Evolutionary conservation across 2,113 vertebrate species (phyloP).

Genomic region (Silurus meridionalis): DNA sequence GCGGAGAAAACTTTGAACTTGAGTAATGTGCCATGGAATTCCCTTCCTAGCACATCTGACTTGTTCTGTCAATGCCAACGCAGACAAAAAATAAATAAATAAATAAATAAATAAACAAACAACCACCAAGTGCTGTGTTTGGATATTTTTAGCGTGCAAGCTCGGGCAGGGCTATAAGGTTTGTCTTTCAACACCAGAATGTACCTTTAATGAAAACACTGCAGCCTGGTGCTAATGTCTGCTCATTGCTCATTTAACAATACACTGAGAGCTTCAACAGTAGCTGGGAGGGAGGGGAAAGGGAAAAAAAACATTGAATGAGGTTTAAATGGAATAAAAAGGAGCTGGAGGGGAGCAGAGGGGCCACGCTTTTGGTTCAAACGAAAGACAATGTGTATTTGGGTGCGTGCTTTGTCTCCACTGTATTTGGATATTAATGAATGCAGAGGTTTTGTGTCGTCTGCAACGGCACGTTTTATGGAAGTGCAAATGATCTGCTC

Average conservation of each 20-base stretch:
- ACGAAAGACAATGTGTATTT: conserved; percentile 55
- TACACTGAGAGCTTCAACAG: conserved; percentile 49
- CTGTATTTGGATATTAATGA: conserved; percentile 60
- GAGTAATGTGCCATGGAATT: conserved; percentile 19
- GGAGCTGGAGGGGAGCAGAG: conserved; percentile 33
- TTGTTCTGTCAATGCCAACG: conserved; percentile 4
- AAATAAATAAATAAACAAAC: background rate
- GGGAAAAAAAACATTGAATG: conserved; percentile 38
- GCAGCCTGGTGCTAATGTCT: conserved; percentile 52
- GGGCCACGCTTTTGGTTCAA: conserved; percentile 51
- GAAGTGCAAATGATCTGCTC: conserved; percentile 61
- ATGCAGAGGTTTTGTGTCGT: conserved; percentile 52
- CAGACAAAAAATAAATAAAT: background rate
- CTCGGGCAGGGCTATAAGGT: background rate
- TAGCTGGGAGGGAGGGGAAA: conserved; percentile 23
- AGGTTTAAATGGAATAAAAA: conserved; percentile 53
- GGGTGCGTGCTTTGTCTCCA: conserved; percentile 41
- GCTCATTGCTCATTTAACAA: conserved; percentile 54
- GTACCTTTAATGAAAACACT: conserved; percentile 45
- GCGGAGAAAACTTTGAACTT: conserved; percentile 21
- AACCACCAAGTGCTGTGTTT: background rate
- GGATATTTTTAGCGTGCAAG: conserved; percentile 1
- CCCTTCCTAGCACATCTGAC: background rate
- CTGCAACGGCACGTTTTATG: conserved; percentile 47
- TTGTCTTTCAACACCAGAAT: conserved; percentile 28